Conservation (phyloP, 2,797 vertebrate species). For the Betta splendens region DNA sequence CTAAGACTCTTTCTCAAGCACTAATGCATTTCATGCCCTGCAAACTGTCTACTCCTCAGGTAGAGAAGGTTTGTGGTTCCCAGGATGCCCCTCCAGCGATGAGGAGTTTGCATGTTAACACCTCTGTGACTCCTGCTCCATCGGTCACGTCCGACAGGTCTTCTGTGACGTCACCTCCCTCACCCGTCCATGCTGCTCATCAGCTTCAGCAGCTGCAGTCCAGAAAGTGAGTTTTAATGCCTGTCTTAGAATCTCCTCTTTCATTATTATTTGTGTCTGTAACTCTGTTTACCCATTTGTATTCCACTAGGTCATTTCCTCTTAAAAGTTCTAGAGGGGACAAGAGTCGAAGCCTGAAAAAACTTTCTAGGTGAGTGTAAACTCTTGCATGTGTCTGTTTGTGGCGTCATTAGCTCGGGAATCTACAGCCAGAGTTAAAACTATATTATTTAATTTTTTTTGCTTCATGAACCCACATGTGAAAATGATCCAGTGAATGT, state of each 20-base stretch:
- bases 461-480: not conserved
- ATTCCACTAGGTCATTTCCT: conserved; percentile 84
- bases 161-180: conserved; percentile 27
- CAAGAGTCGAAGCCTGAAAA: conserved; percentile 91
- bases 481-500: not conserved
- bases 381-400: not conserved
- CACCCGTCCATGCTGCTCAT: conserved; percentile 29
- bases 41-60: conserved; percentile 53
- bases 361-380: conserved; percentile 84
- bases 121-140: conserved; percentile 27
- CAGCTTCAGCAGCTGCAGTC: conserved; percentile 64
- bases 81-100: conserved; percentile 55
- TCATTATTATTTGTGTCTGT: not conserved
- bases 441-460: not conserved
- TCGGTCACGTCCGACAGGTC: conserved; percentile 28
- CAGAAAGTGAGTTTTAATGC: conserved; percentile 76
- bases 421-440: not conserved
- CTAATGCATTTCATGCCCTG: no score
- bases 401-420: not conserved
- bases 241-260: not conserved
- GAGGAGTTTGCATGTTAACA: conserved; percentile 30
- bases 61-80: conserved; percentile 80
- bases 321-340: conserved; percentile 89
- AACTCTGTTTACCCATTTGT: not conserved
- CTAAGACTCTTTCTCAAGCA: not conserved